These are phyloP conservation scores for Cryptocephalus moraei DNA, from an alignment of 2,888 invertebrate species.

Conservation along the genomic window DNA sequence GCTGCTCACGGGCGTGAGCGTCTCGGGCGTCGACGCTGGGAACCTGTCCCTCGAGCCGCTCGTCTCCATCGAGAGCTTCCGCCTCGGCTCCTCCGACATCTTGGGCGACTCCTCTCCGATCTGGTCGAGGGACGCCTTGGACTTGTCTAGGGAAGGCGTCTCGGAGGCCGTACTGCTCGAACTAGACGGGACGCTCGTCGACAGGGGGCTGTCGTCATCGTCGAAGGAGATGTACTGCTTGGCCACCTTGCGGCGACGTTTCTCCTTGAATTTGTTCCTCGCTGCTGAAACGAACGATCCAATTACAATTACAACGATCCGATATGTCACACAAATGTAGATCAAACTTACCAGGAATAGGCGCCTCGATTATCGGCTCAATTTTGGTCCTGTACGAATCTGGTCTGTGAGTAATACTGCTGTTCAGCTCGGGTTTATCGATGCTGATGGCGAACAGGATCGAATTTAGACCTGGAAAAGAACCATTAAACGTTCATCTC, in stretches of 20 bases:
- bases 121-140: constrained; percentile 12
- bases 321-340: no score
- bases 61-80: constrained; percentile 30
- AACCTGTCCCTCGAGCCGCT: constrained; percentile 32
- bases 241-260: constrained; percentile 36
- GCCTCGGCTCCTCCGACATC: constrained; percentile 2
- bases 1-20: constrained; percentile 38
- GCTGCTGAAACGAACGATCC: background rate
- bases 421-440: constrained; percentile 74
- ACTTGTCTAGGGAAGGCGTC: constrained; percentile 16
- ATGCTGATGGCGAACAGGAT: constrained; percentile 89
- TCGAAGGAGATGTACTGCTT: constrained; percentile 62
- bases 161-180: constrained; percentile 30
- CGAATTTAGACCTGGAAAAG: constrained; percentile 60
- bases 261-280: constrained; percentile 6
- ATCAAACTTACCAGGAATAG: constrained; percentile 51
- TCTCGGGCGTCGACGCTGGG: constrained; percentile 21
- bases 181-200: constrained; percentile 31
- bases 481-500: background rate
- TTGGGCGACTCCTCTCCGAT: constrained; percentile 14
- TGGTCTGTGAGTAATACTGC: constrained; percentile 37
- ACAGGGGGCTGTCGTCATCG: constrained; percentile 43
- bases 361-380: constrained; percentile 62
- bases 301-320: background rate
- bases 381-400: constrained; percentile 37